Percentiles rank a stretch among this genome's conserved stretches.
Conservation (phyloP, 2,797 vertebrate species). For the Falco berigora region DNA sequence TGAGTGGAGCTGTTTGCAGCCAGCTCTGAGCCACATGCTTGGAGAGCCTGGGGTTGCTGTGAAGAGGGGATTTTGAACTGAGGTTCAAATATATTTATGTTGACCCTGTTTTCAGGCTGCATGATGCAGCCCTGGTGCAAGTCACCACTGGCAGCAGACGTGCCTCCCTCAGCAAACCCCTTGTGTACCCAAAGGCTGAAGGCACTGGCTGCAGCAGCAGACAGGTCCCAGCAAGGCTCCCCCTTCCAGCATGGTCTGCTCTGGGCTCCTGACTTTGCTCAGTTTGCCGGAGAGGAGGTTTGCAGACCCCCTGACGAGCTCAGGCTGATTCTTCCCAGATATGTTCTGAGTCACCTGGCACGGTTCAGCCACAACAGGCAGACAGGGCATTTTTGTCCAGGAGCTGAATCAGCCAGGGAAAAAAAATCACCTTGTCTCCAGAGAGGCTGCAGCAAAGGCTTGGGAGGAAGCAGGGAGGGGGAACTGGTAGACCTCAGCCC, state of each 20-base stretch:
- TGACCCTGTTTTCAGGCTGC: background rate
- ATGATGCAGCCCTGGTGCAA: background rate
- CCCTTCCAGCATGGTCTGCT: background rate
- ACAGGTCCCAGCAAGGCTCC: background rate
- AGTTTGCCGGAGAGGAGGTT: background rate
- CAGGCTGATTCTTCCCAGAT: background rate
- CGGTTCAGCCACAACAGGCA: background rate
- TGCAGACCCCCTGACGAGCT: background rate
- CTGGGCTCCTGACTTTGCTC: background rate
- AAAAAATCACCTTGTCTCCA: background rate
- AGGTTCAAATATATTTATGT: background rate
- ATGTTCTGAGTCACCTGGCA: constrained; percentile 28
- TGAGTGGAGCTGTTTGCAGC: background rate
- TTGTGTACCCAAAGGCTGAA: background rate
- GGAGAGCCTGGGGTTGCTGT: background rate
- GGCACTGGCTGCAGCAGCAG: background rate
- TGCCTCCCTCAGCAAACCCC: background rate
- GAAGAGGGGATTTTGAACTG: background rate
- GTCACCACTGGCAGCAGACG: rapidly evolving
- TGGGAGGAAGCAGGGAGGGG: background rate
- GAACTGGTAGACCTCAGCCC: background rate
- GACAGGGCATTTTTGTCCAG: background rate
- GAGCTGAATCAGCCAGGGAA: constrained; percentile 34
- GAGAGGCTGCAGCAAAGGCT: background rate
- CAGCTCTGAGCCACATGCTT: background rate